A percentile compares a stretch with the other conserved stretches of the same genome.
These are phyloP conservation scores for Cheirogaleus medius DNA, from an alignment of 2,113 vertebrate species.

Conservation along the genomic window DNA sequence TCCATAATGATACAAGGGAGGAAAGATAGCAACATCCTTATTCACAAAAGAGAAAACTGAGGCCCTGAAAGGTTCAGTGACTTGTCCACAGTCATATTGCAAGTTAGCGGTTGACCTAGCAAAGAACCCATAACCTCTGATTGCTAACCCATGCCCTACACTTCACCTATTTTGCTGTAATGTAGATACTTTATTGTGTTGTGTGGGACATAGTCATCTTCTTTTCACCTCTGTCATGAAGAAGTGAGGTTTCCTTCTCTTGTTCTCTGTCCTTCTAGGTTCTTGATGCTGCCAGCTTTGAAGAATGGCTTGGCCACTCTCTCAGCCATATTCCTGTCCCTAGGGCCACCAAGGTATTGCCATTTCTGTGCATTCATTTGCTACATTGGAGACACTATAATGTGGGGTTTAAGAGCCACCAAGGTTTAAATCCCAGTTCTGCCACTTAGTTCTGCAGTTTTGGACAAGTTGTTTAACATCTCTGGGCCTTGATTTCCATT, in stretches of 20 bases:
- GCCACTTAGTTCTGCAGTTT: neutral
- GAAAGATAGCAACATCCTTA: neutral
- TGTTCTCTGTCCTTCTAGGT: neutral
- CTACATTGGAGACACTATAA: neutral
- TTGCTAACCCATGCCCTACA: neutral
- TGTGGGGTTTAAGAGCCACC: neutral
- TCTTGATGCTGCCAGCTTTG: neutral
- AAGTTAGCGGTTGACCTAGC: neutral
- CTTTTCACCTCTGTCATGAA: neutral
- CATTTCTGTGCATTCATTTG: neutral
- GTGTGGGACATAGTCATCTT: neutral
- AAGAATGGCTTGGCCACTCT: neutral
- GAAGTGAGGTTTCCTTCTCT: neutral
- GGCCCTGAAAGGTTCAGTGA: neutral
- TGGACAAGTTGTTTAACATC: neutral
- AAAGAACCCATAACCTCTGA: neutral
- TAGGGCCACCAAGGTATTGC: neutral
- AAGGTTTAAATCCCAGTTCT: neutral
- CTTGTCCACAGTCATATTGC: neutral
- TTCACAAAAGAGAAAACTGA: slow-evolving; percentile 43
- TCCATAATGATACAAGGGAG: neutral
- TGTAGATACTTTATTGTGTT: neutral
- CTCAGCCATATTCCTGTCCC: neutral
- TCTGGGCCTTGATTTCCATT: slow-evolving; percentile 18
- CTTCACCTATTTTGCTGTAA: neutral